Evolutionary conservation across 2,113 vertebrate species (phyloP), one percentile per base, ranked within the genome.

Genomic region (Triplophysa siluroides): DNA sequence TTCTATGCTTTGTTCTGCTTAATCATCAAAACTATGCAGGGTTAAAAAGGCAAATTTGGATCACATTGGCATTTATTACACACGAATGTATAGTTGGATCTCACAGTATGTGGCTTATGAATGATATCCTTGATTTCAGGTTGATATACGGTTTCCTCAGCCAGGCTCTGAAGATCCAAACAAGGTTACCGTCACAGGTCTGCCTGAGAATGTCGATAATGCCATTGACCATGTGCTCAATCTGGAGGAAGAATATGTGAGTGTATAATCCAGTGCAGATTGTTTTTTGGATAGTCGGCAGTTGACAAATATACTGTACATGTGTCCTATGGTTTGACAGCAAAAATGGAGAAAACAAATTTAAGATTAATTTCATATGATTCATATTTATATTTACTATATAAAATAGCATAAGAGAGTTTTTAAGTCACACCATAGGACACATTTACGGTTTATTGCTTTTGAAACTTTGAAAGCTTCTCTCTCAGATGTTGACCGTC

Each of bases 171-270:
- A 93, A 1, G 92, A 94, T 76, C 94, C 93, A 0, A 92, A 93
- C 85, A 92, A 91, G 78, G 94, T 95, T 84, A 93, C 92, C 0
- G 91, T 95, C 67, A 93, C 88, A 0, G 94, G 94, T 0, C 91
- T 94, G 33, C 94, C 94, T 0, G 94, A 93, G 76, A 92, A 90
- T 0, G 92, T 94, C 0, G 93, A 94, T 70, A 92, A 93, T 18
- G 93, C 93, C 78, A 90, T 94, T 6, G 92, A 95, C 79, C 92
- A 94, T 85, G 89, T 95, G 56, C 93, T 94, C 66, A 94, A 94
- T 86, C 83, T 94, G 87, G 94, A 95, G 82, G 94, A 95, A 84
- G 93, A 94, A 92, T 95, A 95, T 72, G 94, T 95, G 85, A 93
- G 93, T 90, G 11, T 0, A 16, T 0, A 12, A 38, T 38, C n/a